Evolutionary conservation across 2,797 vertebrate genomes (phyloP).

Genomic region (Acanthis flammea): DNA sequence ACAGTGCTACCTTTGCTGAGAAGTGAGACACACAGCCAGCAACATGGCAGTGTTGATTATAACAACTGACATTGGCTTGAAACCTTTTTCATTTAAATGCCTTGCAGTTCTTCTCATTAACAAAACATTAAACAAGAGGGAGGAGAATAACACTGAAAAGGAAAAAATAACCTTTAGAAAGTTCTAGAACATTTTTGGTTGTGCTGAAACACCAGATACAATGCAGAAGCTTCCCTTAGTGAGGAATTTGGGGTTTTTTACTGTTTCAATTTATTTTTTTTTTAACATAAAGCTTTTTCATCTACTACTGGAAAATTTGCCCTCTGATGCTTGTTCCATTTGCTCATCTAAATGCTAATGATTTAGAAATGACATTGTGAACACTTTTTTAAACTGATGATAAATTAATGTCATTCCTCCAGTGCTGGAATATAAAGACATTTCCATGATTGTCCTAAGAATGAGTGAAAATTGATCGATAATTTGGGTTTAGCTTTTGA

Average conservation of each 20-base stretch:
- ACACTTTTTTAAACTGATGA: neutral
- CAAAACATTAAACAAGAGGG: neutral
- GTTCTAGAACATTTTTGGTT: neutral
- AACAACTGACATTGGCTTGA: neutral
- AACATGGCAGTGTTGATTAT: neutral
- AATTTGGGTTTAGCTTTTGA: neutral
- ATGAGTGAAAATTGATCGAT: neutral
- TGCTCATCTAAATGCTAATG: slow-evolving; percentile 26
- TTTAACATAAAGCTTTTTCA: neutral
- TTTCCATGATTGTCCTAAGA: neutral
- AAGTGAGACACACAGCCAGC: neutral
- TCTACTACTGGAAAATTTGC: neutral
- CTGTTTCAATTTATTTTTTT: neutral
- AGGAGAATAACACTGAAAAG: neutral
- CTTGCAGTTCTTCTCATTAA: neutral
- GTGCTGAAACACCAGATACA: neutral
- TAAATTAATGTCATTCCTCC: neutral
- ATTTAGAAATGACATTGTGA: neutral
- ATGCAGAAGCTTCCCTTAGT: neutral
- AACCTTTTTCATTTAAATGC: neutral
- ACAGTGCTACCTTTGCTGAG: neutral
- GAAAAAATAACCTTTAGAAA: neutral
- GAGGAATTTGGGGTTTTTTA: neutral
- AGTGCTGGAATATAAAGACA: neutral
- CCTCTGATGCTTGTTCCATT: neutral